A percentile compares a stretch with the other conserved stretches of the same genome.
phyloP scores from a whole-genome alignment of 1,140 invertebrate genomes.

The Aphelenchoides fujianensis region DNA sequence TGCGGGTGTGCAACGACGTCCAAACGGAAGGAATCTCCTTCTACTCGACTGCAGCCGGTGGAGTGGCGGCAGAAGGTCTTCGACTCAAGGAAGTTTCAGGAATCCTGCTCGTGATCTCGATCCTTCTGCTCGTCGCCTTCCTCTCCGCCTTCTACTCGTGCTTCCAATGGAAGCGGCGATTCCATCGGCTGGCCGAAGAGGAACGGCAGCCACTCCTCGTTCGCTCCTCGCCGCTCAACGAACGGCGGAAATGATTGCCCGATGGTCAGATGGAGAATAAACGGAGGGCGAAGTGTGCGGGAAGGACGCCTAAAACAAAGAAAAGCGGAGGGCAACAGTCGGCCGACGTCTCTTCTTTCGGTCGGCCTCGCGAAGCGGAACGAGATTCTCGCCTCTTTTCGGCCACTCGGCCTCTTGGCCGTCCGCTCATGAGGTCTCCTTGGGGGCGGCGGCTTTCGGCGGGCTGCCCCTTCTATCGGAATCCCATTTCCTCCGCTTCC shows the following conservation, averaged over 20 bases:
- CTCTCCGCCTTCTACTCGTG: background rate
- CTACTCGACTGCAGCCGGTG: background rate
- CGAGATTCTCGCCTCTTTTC: too few species aligned
- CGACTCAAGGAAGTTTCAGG: background rate
- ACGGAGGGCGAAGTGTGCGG: too few species aligned
- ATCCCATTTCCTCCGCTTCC: too few species aligned
- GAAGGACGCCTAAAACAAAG: too few species aligned
- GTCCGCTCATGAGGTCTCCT: too few species aligned
- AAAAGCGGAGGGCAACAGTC: too few species aligned
- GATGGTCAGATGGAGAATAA: too few species aligned
- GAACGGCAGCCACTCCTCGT: conserved; percentile 9
- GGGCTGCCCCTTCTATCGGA: too few species aligned
- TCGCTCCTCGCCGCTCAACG: background rate
- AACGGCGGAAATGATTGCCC: background rate
- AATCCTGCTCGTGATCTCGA: background rate
- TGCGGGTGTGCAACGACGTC: background rate
- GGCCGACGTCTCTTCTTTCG: too few species aligned
- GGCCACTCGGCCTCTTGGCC: too few species aligned
- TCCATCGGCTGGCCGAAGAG: conserved; percentile 2
- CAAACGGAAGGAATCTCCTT: background rate
- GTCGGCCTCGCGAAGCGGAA: too few species aligned
- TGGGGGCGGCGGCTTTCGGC: too few species aligned
- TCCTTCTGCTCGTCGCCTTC: background rate
- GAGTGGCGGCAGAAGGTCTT: background rate
- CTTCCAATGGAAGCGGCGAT: background rate